Base-by-base conservation (phyloP, 2,888 invertebrate species). In the Ormia ochracea region DNA sequence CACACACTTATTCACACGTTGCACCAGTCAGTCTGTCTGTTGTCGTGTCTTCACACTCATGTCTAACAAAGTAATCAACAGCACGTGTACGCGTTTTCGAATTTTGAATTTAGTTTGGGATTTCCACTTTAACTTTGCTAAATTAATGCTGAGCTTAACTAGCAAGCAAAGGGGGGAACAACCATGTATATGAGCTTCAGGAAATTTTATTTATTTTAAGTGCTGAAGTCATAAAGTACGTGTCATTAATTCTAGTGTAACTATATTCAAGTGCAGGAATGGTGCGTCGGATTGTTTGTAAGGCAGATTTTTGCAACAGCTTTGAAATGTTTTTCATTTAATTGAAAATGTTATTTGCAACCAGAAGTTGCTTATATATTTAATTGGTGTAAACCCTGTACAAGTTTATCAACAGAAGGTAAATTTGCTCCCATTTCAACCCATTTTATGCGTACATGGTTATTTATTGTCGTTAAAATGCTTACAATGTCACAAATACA, bases 401-500 rank as follows among this genome's bases (percentile, higher is more conserved):
- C n/a, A n/a, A n/a, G n/a, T n/a, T n/a, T n/a, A n/a, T n/a, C n/a
- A 23, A 23, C 6, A 28, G 28, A 14, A 33, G 9, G 26, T 23
- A 31, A 7, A 33, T n/a, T 2, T 12, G 45, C 6, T 21, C 23
- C 2, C 1, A 14, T 61, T 45, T 61, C 19, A 52, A 59, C 38
- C 23, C 19, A 66, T 65, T 72, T 43, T 54, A 36, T 43, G 45
- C 0, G 5, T 21, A 17, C 9, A 48, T 65, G 7, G 33, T 19
- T n/a, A 43, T 65, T 14, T n/a, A 6, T n/a, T n/a, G n/a, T n/a
- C 19, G 12, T n/a, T 38, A 59, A 54, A 66, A 28, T 59, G 56
- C 52, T 58, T 38, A 23, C 68, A 41, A 72, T 61, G 56, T 59
- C 17, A 12, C 17, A 26, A 61, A 75, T 38, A 28, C 48, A 75